Evolutionary conservation across 2,113 vertebrate species (phyloP), one percentile per base, ranked within the genome.

Genomic region (Suricata suricatta): DNA sequence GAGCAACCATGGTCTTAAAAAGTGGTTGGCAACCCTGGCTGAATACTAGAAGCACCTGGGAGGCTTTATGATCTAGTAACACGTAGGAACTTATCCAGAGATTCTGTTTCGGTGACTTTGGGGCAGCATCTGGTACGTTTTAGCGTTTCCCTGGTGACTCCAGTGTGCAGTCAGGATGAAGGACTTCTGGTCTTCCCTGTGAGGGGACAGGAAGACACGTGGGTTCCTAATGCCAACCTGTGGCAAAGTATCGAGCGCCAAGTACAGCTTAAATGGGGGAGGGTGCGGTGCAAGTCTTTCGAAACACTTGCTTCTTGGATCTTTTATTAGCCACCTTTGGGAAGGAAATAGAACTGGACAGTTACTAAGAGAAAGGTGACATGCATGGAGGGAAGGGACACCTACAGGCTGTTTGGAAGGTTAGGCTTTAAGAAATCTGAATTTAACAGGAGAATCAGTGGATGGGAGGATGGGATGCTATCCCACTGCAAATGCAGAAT

Each of bases 281-380:
- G 57, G 38, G 88, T 5, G 50, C 3, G 12, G 50, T 50, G 76
- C 74, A 13, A 74, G 9, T 66, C 72, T 84, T 92, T 92, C 6
- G 1, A 88, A 83, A 86, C 17, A 47, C 50, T 92, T 66, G 71
- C 57, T 89, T 95, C 76, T 90, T 85, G 60, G 57, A 57, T 90
- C 35, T 94, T 97, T 96, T 81, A 85, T 88, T 92, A 97, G 90
- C 64, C 66, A 88, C 25, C 88, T 88, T 82, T 13, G 64, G 54
- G 60, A 88, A 93, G 47, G 38, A 95, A 97, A 71, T 12, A 96
- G 87, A 95, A 82, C 33, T 69, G 50, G 92, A 90, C 57, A 64
- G 52, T 93, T 95, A 90, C 90, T 77, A 92, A 97, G 90, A 93
- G 87, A 88, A 38, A 81, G 66, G 71, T 86, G 94, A 96, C 50